Evolutionary conservation across 2,888 invertebrate genomes (phyloP), one percentile per base, ranked within the genome.

Genomic region (Salticus scenicus): DNA sequence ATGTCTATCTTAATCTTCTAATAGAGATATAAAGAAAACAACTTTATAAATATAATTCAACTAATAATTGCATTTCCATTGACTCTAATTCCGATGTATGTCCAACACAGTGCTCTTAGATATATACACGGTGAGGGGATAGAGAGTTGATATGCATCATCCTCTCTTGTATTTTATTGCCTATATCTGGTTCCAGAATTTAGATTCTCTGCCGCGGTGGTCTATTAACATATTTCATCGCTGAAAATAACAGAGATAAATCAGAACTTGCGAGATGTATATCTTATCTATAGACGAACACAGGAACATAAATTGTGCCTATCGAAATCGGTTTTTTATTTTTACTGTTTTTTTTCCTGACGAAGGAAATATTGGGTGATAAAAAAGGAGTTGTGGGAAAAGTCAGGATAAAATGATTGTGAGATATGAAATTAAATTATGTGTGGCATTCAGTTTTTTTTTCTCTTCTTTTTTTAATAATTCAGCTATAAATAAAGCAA

Each of bases 341-440:
- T 24, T 57, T 20, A 57, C 42, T 47, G 7, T 12, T 47, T 47
- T 47, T 47, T n/a, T 17, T 2, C 17, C 37, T 4, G 37, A 10
- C 42, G 17, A 47, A 47, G 42, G 42, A 37, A 37, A 37, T 37
- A 7, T 37, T 37, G 75, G 42, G 42, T 66, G 66, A 75, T 37
- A 30, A 75, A 20, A 42, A 28, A 20, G 31, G 37, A n/a, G 70
- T 63, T 33, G 8, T 1, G 66, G 30, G 30, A 66, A 1, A 28
- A 5, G 37, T 12, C 41, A 5, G 42, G 42, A 42, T 27, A 51
- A 70, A 81, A 75, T 75, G 57, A 75, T 69, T 75, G 69, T 74
- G 73, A 41, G 47, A 24, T 80, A 67, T 70, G 74, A 81, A 75
- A 81, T 81, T 81, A 74, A 74, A 81, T 81, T 74, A 81, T 81